Evolutionary conservation across 2,113 vertebrate genomes (phyloP).

Genomic region (Noturus placidus): DNA sequence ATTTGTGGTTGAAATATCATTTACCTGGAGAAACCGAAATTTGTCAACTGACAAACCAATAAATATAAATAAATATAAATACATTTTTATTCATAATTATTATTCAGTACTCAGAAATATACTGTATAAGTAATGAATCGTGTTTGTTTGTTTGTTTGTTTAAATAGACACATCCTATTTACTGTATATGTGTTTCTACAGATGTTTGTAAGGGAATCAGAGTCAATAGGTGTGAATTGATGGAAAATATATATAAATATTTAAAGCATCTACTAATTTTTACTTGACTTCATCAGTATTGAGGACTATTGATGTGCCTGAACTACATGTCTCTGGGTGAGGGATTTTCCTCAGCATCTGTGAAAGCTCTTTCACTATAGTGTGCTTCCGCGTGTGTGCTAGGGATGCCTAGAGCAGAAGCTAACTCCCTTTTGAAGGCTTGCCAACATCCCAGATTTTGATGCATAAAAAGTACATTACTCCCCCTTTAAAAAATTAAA

Average conservation of each 20-base stretch:
- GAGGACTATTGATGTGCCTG: not conserved
- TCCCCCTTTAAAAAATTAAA: constrained; percentile 12
- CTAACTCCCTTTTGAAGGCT: not conserved
- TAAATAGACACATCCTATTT: no score
- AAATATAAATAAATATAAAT: no score
- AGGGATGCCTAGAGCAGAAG: not conserved
- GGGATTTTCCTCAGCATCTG: not conserved
- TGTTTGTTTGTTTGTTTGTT: no score
- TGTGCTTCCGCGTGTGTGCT: not conserved
- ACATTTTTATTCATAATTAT: no score
- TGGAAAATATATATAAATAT: not conserved
- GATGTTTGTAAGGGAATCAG: not conserved
- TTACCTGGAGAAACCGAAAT: no score
- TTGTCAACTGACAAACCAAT: no score
- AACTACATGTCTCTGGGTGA: constrained; percentile 23
- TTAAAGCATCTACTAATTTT: not conserved
- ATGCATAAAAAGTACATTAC: not conserved
- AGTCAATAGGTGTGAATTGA: not conserved
- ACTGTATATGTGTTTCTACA: not conserved
- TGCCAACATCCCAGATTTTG: not conserved
- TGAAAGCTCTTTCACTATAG: constrained; percentile 21
- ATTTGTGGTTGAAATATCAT: no score
- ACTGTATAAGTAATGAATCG: no score
- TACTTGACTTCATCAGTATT: not conserved
- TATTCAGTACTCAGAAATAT: no score